phyloP scores from a whole-genome alignment of 2,888 invertebrate species.

The Portevinia maculata region DNA sequence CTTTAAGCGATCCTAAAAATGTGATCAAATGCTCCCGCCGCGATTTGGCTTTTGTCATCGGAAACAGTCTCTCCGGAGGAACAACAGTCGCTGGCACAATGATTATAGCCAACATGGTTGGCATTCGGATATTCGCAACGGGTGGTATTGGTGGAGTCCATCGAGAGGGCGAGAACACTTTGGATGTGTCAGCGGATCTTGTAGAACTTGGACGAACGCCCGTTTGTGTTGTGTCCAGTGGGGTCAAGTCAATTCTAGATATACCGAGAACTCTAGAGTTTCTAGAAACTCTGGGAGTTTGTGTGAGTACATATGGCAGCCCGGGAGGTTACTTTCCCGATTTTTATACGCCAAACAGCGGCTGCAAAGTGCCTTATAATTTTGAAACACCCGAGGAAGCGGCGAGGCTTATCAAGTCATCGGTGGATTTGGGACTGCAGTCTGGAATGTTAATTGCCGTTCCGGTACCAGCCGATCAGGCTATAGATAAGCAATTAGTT shows the following conservation, averaged over 20 bases:
- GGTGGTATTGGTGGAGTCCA: conserved; percentile 96
- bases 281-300: conserved; percentile 97
- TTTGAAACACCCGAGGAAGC: conserved; percentile 87
- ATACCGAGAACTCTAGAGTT: conserved; percentile 96
- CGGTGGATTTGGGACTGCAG: conserved; percentile 84
- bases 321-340: conserved; percentile 91
- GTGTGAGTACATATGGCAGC: conserved; percentile 91
- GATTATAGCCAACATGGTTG: conserved; percentile 90
- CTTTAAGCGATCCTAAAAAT: conserved; percentile 80
- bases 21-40: conserved; percentile 93
- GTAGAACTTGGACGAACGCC: conserved; percentile 93
- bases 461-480: conserved; percentile 91
- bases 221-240: conserved; percentile 96
- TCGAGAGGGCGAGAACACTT: conserved; percentile 91
- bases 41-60: conserved; percentile 90
- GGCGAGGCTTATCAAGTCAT: conserved; percentile 87
- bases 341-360: conserved; percentile 93
- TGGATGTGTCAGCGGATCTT: conserved; percentile 98
- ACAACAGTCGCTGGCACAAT: conserved; percentile 98
- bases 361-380: conserved; percentile 88
- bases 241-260: conserved; percentile 98
- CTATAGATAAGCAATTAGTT: conserved; percentile 84
- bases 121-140: conserved; percentile 96
- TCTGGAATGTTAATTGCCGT: conserved; percentile 94
- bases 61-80: conserved; percentile 90